Base-by-base conservation (phyloP, 2,113 vertebrate genomes). In the Ifrita kowaldi region DNA sequence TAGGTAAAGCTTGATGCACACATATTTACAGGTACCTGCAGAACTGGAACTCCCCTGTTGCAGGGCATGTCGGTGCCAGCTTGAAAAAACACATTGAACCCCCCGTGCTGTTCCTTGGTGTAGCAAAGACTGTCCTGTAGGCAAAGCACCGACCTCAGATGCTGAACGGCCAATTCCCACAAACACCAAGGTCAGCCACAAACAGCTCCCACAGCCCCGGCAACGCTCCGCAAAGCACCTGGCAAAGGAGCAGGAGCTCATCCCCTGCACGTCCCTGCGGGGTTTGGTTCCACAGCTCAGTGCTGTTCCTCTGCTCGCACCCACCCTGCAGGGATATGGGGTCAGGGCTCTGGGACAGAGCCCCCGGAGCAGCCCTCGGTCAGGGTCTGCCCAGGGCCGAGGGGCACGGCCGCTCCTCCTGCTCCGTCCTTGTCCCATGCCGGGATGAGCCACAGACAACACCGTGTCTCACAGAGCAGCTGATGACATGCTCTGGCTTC, bases 251-350 rank as follows among this genome's bases (percentile, higher is more conserved):
- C 8, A 9, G 13, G 19, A 39, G 42, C n/a, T 11, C 3, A 42
- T 17, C 16, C 64, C 78, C 33, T 2, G 18, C 33, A 0, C 15
- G 3, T 13, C 85, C 49, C 85, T 2, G 63, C 1, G 0, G 27
- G 41, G 20, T 49, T 32, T 4, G 33, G 12, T 16, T 9, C 27
- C 75, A 13, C 57, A 8, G 42, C 73, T 41, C 6, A 6, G 8
- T 4, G 0, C 8, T 6, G 18, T 0, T 21, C 46, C 81, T n/a
- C 71, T 20, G 7, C 35, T 3, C 16, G 0, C 49, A 8, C 1
- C 33, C 44, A 47, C 28, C 63, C 3, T 2, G 33, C 12, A 17
- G 47, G 10, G 68, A 56, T 44, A 1, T 8, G 23, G 57, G 15
- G 8, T 3, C 27, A 3, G 7, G 4, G 57, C 77, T n/a, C 56